Conservation (phyloP, 2,113 vertebrate genomes). For the Psittacula cyanocephala region DNA sequence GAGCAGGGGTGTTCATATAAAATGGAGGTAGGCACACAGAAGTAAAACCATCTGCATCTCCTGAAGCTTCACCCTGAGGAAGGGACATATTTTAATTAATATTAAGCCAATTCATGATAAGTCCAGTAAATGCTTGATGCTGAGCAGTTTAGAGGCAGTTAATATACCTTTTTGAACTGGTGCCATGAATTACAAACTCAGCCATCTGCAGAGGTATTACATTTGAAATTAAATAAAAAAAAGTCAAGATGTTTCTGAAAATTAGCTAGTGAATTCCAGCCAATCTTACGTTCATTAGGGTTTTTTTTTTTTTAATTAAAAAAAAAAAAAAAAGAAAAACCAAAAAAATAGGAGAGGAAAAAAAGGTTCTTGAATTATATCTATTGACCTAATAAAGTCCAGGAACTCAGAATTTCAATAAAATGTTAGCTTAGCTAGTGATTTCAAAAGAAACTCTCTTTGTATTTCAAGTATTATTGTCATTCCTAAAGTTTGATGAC, state of each 20-base stretch:
- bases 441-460: conserved; percentile 36
- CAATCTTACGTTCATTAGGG: conserved; percentile 53
- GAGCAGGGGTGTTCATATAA: neutral
- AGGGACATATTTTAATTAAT: conserved; percentile 72
- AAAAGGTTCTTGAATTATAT: conserved; percentile 56
- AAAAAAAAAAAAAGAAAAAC: neutral
- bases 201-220: conserved; percentile 77
- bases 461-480: conserved; percentile 37
- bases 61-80: conserved; percentile 51
- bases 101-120: conserved; percentile 61
- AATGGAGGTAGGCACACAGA: conserved; percentile 18
- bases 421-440: neutral
- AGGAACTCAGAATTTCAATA: conserved; percentile 39
- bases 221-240: conserved; percentile 67
- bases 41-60: conserved; percentile 46
- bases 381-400: conserved; percentile 59
- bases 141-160: conserved; percentile 67
- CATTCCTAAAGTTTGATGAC: conserved; percentile 25
- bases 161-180: conserved; percentile 76
- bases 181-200: conserved; percentile 78
- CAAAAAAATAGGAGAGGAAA: conserved; percentile 14
- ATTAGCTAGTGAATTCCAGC: conserved; percentile 72
- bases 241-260: conserved; percentile 72
- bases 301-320: neutral
- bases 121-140: conserved; percentile 60